Percentiles rank a stretch among this genome's conserved stretches.
phyloP scores from a whole-genome alignment of 2,888 invertebrate genomes.

The Nymphalis urticae region DNA sequence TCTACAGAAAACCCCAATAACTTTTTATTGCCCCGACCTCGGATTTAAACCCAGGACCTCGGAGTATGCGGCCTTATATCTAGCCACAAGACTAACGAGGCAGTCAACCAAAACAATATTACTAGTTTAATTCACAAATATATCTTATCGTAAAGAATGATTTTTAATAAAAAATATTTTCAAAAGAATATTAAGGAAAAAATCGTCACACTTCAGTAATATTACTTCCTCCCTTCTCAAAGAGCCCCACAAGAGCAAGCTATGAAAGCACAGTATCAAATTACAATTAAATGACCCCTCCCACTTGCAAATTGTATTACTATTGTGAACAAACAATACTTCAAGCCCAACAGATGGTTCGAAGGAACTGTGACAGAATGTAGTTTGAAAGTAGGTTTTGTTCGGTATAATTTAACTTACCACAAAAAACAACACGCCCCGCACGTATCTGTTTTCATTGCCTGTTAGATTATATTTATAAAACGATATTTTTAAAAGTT shows the following conservation, averaged over 20 bases:
- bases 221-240: not conserved
- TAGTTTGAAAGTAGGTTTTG: not conserved
- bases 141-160: not conserved
- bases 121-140: too few relatives aligned
- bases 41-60: too few relatives aligned
- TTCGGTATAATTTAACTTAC: slow-evolving; percentile 13
- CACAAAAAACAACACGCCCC: slow-evolving; percentile 12
- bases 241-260: not conserved
- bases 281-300: slow-evolving; percentile 13
- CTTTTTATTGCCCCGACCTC: too few relatives aligned
- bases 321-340: slow-evolving; percentile 9
- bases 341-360: slow-evolving; percentile 10
- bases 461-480: not conserved
- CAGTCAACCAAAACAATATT: too few relatives aligned
- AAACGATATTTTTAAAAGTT: not conserved
- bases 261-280: slow-evolving; percentile 12
- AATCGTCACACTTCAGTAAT: not conserved
- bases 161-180: not conserved
- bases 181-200: not conserved
- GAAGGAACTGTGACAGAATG: slow-evolving; percentile 6
- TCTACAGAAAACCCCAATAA: too few relatives aligned
- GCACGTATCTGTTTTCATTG: slow-evolving; percentile 1
- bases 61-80: too few relatives aligned
- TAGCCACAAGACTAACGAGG: too few relatives aligned
- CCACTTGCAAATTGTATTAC: slow-evolving; percentile 14